phyloP scores from a whole-genome alignment of 2,888 invertebrate genomes.

The Drosophila buzzatii region DNA sequence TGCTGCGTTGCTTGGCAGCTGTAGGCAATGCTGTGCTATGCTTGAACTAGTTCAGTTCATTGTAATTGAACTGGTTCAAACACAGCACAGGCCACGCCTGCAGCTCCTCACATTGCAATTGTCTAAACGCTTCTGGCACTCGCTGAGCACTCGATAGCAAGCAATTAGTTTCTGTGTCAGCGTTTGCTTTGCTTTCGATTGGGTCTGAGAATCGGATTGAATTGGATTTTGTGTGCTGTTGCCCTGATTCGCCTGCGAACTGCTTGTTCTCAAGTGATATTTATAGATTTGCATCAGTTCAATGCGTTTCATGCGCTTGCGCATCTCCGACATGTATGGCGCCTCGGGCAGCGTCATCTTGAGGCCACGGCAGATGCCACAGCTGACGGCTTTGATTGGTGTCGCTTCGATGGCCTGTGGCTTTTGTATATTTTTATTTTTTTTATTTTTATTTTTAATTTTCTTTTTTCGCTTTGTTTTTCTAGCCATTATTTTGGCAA shows the following conservation, averaged over 20 bases:
- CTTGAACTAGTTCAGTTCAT: conserved; percentile 14
- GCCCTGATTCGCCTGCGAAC: not conserved
- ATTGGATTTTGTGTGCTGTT: not conserved
- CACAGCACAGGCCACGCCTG: conserved; percentile 6
- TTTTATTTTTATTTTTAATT: rapidly evolving
- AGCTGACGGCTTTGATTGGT: not conserved
- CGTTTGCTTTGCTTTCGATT: not conserved
- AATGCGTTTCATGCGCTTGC: not conserved
- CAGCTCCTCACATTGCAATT: not conserved
- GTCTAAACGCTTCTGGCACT: conserved; percentile 51
- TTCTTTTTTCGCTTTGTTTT: too few species aligned
- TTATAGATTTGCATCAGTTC: conserved; percentile 35
- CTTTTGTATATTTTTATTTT: not conserved
- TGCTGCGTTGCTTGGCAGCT: conserved; percentile 2
- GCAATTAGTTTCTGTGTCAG: conserved; percentile 26
- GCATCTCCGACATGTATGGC: conserved; percentile 41
- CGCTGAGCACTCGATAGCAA: conserved; percentile 24
- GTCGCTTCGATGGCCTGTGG: rapidly evolving
- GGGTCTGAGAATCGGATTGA: too few species aligned
- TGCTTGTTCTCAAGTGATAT: not conserved
- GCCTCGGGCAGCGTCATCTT: conserved; percentile 20
- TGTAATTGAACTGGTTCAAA: conserved; percentile 11
- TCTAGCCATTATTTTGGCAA: rapidly evolving
- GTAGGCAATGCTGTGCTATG: conserved; percentile 9
- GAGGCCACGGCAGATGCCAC: conserved; percentile 28